phyloP scores from a whole-genome alignment of 2,797 vertebrate species.

The Melopsittacus undulatus region DNA sequence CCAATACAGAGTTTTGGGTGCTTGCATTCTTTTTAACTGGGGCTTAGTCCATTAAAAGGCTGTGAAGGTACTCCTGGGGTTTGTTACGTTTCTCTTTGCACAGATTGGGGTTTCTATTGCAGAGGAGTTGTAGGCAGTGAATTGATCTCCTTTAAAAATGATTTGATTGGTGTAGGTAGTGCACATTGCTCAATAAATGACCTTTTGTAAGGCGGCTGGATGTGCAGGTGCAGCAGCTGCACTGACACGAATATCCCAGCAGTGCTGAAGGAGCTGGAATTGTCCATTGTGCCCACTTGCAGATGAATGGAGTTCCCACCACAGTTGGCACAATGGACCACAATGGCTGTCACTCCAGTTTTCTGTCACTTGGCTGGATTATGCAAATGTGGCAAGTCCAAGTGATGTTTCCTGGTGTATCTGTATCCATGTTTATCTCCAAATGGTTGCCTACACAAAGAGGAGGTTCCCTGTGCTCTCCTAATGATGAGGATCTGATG shows the following conservation, averaged over 20 bases:
- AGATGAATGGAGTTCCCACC: background rate
- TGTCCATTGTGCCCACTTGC: conserved; percentile 15
- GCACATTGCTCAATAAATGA: background rate
- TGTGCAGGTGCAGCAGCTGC: background rate
- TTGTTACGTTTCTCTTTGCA: background rate
- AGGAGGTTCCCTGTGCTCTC: background rate
- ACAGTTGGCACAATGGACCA: background rate
- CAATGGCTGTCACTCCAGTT: conserved; percentile 10
- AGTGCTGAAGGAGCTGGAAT: background rate
- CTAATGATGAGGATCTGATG: background rate
- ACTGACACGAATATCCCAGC: background rate
- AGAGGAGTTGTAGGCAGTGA: background rate
- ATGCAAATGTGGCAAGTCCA: background rate
- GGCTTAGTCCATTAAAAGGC: background rate
- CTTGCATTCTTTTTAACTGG: background rate
- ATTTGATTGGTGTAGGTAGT: background rate
- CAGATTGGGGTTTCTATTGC: background rate
- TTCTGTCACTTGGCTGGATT: conserved; percentile 14
- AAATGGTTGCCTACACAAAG: background rate
- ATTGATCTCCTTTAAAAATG: background rate
- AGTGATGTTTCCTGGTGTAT: background rate
- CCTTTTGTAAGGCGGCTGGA: background rate
- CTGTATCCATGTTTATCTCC: background rate
- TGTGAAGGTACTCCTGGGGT: background rate
- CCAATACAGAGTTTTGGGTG: background rate